A percentile compares a stretch with the other conserved stretches of the same genome.
These are phyloP conservation scores for Diaphora mendica DNA, from an alignment of 2,888 invertebrate genomes.

Conservation along the genomic window DNA sequence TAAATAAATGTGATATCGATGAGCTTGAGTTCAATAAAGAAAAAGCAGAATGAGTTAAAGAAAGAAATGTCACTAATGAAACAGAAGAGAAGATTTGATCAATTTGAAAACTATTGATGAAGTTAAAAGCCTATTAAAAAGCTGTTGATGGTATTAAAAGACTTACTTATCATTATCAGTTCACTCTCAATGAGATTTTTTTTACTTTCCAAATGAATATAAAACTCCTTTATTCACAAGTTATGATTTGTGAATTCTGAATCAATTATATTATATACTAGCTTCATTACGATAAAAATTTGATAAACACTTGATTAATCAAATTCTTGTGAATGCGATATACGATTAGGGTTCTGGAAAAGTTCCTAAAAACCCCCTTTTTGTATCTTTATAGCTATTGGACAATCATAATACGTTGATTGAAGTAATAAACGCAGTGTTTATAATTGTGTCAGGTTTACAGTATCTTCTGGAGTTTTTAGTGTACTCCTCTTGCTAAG, in stretches of 20 bases:
- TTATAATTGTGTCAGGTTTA: not conserved
- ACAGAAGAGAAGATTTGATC: not conserved
- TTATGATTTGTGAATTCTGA: not conserved
- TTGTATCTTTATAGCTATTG: not conserved
- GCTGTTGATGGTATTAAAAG: not conserved
- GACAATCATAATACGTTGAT: not conserved
- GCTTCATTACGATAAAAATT: slow-evolving; percentile 3
- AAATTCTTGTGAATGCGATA: slow-evolving; percentile 9
- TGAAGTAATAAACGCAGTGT: not conserved
- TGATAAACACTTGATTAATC: slow-evolving; percentile 8
- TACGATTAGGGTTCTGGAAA: slow-evolving; percentile 4
- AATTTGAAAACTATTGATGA: not conserved
- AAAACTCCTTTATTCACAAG: slow-evolving; percentile 7
- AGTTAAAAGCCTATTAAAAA: not conserved
- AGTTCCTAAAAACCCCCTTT: not conserved
- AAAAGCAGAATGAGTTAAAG: not conserved
- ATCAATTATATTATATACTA: slow-evolving; percentile 10
- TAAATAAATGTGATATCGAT: not conserved
- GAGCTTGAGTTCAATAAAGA: not conserved
- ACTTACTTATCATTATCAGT: slow-evolving; percentile 16
- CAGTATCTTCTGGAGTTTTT: too few relatives aligned
- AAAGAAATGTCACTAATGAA: not conserved
- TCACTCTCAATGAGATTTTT: slow-evolving; percentile 13
- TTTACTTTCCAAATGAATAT: slow-evolving; percentile 9
- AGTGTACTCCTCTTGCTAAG: too few relatives aligned